Conservation (phyloP, 2,888 invertebrate species). For the Bombylius major region DNA sequence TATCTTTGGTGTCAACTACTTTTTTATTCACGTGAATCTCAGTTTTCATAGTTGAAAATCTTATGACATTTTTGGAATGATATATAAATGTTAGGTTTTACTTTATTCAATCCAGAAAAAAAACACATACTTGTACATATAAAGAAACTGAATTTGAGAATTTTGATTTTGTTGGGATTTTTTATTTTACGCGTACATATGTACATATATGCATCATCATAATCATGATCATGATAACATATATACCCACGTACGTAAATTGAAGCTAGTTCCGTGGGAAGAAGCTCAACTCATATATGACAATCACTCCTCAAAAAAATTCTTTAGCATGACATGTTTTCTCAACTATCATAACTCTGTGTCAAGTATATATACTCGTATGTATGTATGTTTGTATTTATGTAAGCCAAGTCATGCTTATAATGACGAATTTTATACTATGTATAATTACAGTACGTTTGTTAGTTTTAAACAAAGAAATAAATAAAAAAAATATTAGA, state of each 20-base stretch:
- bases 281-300: neutral
- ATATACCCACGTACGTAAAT: neutral
- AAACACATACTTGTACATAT: too few species aligned
- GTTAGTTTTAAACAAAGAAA: too few species aligned
- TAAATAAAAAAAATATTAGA: neutral
- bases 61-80: too few species aligned
- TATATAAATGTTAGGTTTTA: too few species aligned
- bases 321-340: neutral
- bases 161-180: too few species aligned
- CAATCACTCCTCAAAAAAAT: neutral
- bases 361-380: neutral
- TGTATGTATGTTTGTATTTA: too few species aligned
- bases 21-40: neutral
- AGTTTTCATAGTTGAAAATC: neutral
- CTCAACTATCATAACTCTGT: neutral
- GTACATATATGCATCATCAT: too few species aligned
- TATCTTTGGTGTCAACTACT: neutral
- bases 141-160: too few species aligned
- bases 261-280: neutral
- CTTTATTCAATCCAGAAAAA: too few species aligned
- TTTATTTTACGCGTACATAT: too few species aligned
- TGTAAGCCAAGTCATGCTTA: neutral
- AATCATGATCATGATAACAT: too few species aligned
- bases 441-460: too few species aligned
- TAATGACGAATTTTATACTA: neutral